Percentiles rank a stretch among this genome's conserved stretches.
phyloP scores from a whole-genome alignment of 2,113 vertebrate species.

The Micromys minutus region DNA sequence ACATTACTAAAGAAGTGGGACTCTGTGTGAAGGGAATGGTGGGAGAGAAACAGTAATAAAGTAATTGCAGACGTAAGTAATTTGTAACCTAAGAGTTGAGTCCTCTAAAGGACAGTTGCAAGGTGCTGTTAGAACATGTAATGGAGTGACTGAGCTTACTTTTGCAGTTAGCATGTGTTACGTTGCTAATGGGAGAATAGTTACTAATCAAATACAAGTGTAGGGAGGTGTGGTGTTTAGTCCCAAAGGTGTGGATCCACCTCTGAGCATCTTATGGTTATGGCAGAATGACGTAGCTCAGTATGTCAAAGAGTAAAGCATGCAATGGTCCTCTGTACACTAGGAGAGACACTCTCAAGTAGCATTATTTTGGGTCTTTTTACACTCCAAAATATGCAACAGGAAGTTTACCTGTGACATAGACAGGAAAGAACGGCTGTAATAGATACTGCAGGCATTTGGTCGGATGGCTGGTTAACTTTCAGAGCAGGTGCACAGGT shows the following conservation, averaged over 20 bases:
- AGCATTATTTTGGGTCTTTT: constrained; percentile 46
- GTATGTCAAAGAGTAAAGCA: constrained; percentile 9
- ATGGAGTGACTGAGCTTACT: constrained; percentile 25
- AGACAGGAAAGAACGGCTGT: background rate
- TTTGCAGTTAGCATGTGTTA: background rate
- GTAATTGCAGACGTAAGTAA: constrained; percentile 12
- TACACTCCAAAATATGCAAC: background rate
- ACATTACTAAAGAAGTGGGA: background rate
- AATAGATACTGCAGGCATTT: background rate
- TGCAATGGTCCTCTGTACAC: background rate
- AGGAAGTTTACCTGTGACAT: background rate
- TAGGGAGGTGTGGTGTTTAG: background rate
- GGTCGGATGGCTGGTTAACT: background rate
- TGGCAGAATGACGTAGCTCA: background rate
- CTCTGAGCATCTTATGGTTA: background rate
- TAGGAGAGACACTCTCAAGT: constrained; percentile 7
- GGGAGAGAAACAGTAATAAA: constrained; percentile 23
- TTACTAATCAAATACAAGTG: constrained; percentile 18
- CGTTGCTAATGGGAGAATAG: background rate
- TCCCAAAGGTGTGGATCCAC: background rate
- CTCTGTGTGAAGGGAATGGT: background rate
- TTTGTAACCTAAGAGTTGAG: background rate
- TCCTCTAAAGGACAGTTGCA: constrained; percentile 11
- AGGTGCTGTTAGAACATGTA: constrained; percentile 9
- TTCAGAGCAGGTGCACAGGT: background rate